Conservation (phyloP, 2,797 vertebrate species). For the Pangasius djambal region DNA sequence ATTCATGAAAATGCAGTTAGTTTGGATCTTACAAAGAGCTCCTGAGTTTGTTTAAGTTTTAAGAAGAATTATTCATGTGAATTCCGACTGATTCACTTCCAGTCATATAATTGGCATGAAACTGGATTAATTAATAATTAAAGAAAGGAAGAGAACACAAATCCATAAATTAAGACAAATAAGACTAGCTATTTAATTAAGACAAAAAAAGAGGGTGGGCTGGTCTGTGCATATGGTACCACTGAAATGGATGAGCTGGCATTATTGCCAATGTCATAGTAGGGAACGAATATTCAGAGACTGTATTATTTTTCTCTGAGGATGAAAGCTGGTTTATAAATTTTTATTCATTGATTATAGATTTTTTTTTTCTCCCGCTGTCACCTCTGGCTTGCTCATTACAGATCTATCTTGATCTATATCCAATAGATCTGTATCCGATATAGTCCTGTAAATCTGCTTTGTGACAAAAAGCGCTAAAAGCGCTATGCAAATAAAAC, state of each 20-base stretch:
- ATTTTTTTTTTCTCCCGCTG: neutral
- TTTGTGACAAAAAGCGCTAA: conserved; percentile 9
- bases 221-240: neutral
- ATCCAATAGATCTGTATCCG: too few relatives aligned
- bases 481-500: neutral
- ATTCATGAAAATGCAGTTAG: neutral
- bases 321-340: neutral
- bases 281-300: neutral
- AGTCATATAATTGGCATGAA: neutral
- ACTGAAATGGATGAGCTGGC: neutral
- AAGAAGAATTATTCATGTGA: neutral
- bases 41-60: neutral
- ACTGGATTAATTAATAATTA: neutral
- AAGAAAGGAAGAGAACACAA: neutral
- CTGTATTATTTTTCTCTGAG: neutral
- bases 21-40: neutral
- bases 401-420: neutral
- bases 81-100: too few relatives aligned
- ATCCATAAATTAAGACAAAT: neutral
- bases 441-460: neutral
- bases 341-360: too few relatives aligned
- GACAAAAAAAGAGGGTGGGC: neutral
- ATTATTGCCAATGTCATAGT: neutral
- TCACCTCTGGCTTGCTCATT: neutral
- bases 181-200: neutral